Percentiles rank a stretch among this genome's conserved stretches.
These are phyloP conservation scores for Gobio gobio DNA, from an alignment of 2,113 vertebrate species.

Conservation along the genomic window DNA sequence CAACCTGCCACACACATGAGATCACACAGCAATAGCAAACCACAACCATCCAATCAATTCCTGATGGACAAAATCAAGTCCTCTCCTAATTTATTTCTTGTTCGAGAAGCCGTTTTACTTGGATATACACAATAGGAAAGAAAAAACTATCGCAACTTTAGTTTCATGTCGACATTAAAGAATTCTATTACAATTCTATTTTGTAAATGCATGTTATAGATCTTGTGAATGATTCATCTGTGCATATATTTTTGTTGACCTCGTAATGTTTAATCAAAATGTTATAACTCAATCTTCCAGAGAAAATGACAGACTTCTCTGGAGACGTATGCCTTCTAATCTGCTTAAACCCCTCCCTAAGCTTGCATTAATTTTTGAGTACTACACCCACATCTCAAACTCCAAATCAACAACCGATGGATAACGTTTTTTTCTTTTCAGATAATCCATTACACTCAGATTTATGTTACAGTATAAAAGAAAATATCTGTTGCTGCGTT, in stretches of 20 bases:
- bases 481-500: neutral
- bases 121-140: no score
- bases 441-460: neutral
- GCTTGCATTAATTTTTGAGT: neutral
- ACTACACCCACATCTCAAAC: neutral
- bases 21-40: no score
- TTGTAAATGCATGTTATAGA: neutral
- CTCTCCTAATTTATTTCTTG: no score
- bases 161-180: no score
- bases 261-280: neutral
- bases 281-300: neutral
- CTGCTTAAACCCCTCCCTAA: no score
- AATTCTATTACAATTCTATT: neutral
- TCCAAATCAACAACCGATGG: neutral
- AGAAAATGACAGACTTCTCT: neutral
- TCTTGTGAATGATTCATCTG: neutral
- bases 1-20: no score
- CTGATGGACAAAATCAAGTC: no score
- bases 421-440: neutral
- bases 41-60: no score
- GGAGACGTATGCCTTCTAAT: neutral
- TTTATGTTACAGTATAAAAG: neutral
- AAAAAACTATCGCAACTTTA: no score
- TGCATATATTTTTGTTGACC: neutral
- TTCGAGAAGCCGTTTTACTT: no score